phyloP scores from a whole-genome alignment of 1,140 invertebrate genomes.

The Diorhabda sublineata region DNA sequence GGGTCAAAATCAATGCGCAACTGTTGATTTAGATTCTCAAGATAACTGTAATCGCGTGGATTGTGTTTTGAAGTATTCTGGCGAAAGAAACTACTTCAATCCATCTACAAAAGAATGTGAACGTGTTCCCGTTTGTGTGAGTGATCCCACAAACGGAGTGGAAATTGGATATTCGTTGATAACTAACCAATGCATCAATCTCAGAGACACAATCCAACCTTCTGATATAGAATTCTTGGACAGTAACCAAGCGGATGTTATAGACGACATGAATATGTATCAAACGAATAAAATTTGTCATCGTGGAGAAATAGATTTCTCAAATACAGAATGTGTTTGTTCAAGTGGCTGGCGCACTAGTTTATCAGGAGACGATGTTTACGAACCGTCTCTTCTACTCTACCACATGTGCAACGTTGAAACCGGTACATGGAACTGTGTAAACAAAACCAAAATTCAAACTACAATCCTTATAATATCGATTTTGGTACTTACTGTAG shows the following conservation, averaged over 20 bases:
- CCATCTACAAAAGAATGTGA: slow-evolving; percentile 21
- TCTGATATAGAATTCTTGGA: slow-evolving; percentile 22
- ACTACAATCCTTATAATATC: slow-evolving; percentile 25
- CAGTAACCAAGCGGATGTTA: slow-evolving; percentile 6
- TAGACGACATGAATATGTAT: neutral
- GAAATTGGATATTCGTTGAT: slow-evolving; percentile 21
- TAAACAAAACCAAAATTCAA: slow-evolving; percentile 27
- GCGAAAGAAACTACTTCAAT: slow-evolving; percentile 25
- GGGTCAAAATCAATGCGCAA: slow-evolving; percentile 18
- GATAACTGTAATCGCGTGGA: slow-evolving; percentile 29
- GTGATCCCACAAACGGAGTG: slow-evolving; percentile 12
- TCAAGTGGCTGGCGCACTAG: slow-evolving; percentile 20
- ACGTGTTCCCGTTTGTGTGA: slow-evolving; percentile 22
- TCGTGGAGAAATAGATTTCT: slow-evolving; percentile 21
- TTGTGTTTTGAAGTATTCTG: slow-evolving; percentile 31
- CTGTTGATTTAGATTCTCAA: slow-evolving; percentile 23
- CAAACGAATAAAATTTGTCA: slow-evolving; percentile 27
- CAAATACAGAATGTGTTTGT: slow-evolving; percentile 24
- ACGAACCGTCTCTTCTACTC: slow-evolving; percentile 23
- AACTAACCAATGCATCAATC: slow-evolving; percentile 27
- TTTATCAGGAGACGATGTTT: slow-evolving; percentile 24
- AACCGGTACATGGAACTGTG: slow-evolving; percentile 25
- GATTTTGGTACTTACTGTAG: slow-evolving; percentile 24
- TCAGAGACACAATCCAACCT: slow-evolving; percentile 18
- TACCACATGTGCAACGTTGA: slow-evolving; percentile 30